Evolutionary conservation across 2,797 vertebrate genomes (phyloP).

Genomic region (Ceyx erithaca): DNA sequence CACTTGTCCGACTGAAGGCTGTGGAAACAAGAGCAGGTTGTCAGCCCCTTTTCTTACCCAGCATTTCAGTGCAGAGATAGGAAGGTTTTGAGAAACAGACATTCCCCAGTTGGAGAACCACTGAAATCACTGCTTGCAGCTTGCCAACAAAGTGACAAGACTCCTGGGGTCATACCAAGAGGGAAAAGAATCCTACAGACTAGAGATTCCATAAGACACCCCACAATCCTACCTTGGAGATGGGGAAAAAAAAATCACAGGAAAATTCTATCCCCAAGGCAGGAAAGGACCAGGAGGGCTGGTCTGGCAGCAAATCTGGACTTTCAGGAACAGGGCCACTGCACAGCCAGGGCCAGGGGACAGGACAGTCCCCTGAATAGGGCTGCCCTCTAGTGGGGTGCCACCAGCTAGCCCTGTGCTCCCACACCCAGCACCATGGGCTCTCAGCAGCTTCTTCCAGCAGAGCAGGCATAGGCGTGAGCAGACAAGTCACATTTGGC

Average conservation of each 20-base stretch:
- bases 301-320: background rate
- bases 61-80: background rate
- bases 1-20: conserved; percentile 96
- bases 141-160: background rate
- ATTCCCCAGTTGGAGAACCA: background rate
- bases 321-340: background rate
- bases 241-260: background rate
- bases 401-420: background rate
- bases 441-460: background rate
- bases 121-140: background rate
- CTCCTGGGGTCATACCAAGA: background rate
- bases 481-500: background rate
- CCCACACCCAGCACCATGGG: background rate
- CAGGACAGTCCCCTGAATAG: background rate
- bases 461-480: background rate
- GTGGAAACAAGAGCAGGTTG: background rate
- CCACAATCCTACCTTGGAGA: background rate
- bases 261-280: background rate
- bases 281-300: background rate
- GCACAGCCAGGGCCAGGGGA: background rate
- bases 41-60: background rate
- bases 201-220: background rate
- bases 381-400: conserved; percentile 60
- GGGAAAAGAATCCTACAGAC: background rate
- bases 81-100: background rate